phyloP scores from a whole-genome alignment of 2,113 vertebrate genomes.

The Sigmodon hispidus region DNA sequence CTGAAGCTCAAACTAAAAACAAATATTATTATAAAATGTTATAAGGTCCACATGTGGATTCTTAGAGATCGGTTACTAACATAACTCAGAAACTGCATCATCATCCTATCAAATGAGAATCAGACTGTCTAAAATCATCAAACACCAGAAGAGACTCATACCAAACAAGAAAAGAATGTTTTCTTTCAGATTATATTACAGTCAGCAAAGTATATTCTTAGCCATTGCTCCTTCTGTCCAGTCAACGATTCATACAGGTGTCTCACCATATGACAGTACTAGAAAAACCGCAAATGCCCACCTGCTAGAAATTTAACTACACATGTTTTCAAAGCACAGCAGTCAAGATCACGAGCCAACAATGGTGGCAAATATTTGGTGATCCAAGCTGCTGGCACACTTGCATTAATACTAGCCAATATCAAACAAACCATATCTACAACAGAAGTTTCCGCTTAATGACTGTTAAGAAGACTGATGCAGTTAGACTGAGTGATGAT shows the following conservation, averaged over 20 bases:
- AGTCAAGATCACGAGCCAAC: neutral
- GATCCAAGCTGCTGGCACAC: conserved; percentile 39
- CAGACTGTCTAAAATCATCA: conserved; percentile 20
- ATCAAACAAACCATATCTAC: conserved; percentile 49
- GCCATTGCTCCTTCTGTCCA: conserved; percentile 48
- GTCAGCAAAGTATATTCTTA: conserved; percentile 8
- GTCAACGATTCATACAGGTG: conserved; percentile 52
- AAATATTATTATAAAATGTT: neutral
- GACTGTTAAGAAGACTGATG: neutral
- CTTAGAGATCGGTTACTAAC: neutral
- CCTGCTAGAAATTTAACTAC: conserved; percentile 37
- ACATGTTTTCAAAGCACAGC: conserved; percentile 47
- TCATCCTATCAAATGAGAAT: neutral
- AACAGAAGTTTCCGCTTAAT: conserved; percentile 62
- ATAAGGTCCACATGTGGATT: neutral
- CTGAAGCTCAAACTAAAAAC: neutral
- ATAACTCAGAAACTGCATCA: neutral
- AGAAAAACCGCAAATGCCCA: conserved; percentile 65
- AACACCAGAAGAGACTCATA: neutral
- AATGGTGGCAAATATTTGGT: conserved; percentile 67
- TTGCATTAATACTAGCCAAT: neutral
- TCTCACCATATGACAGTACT: conserved; percentile 37
- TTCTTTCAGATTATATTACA: conserved; percentile 33
- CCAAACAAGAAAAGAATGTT: conserved; percentile 47
- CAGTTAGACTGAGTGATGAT: conserved; percentile 30